Base-by-base conservation (phyloP, 1,140 invertebrate genomes). In the Diplogasteroides magnus region DNA sequence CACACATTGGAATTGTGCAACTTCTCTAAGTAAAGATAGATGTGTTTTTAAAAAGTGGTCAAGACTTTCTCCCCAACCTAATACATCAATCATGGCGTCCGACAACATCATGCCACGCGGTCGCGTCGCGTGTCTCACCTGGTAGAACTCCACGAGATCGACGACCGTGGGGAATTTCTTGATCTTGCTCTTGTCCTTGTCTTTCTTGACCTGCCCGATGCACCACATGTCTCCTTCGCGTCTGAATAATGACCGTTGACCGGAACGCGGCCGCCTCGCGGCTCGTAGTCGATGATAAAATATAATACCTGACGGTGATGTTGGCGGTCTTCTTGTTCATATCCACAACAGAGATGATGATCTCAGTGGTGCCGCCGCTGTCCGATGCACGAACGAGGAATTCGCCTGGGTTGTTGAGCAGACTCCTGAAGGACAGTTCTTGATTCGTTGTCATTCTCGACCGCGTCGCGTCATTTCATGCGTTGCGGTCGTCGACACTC, bases 401-500 rank as follows among this genome's bases (percentile, higher is more conserved):
- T 19, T 48, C 37, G 37, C 37, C 37, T 19, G 37, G 37, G 19
- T 48, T 48, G 6, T 48, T 48, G 37, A 48, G 6, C 37, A 48
- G 19, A 11, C 37, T 48, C 19, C 37, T 48, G 37, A 11, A 48
- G 37, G 37, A 48, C n/a, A n/a, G n/a, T n/a, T n/a, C n/a, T n/a
- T n/a, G n/a, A n/a, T n/a, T n/a, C n/a, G n/a, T n/a, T n/a, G n/a
- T n/a, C n/a, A n/a, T n/a, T n/a, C n/a, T n/a, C n/a, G n/a, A n/a
- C n/a, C n/a, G n/a, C n/a, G n/a, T 48, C 37, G 19, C 37, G 37
- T 6, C 37, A 48, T 6, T 6, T 48, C 37, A 48, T 11, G 37
- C 6, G 94, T 98, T 85, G 94, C 97, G 83, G 95, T 91, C 81
- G 93, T 97, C 83, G 94, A 91, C 90, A 82, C 84, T 25, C 28